Base-by-base conservation (phyloP, 2,113 vertebrate genomes). In the Pionites leucogaster region DNA sequence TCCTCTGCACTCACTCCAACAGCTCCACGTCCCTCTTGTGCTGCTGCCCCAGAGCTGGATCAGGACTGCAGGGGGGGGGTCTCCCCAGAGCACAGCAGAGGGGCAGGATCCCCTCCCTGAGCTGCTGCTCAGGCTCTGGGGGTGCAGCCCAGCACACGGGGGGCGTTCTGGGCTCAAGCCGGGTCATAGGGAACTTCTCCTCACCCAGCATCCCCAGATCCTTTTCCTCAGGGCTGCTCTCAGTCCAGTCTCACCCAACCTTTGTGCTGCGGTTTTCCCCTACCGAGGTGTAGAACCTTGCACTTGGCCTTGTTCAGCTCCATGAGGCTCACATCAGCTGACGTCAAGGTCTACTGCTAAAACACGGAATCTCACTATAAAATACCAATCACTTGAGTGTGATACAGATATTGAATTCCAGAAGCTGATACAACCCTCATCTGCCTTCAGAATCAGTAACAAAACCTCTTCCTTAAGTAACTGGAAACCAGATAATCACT, bases 351-450 rank as follows among this genome's bases (percentile, higher is more conserved):
- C 57, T 15, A n/a, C 57, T n/a, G 33, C 20, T 59, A 59, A n/a
- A 59, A 59, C 13, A n/a, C 3, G 0, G 29, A 29, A 55, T 11
- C 16, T 55, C 60, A 60, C 5, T 35, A 16, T 49, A 41, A 49
- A 88, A 28, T 0, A 6, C 1, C 3, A 11, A 13, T 19, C 12
- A 2, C 24, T 44, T n/a, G 5, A 49, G 25, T 23, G 18, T 12
- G 59, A 49, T 6, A 12, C 1, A 35, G 25, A 25, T 7, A 33
- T 5, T 46, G 6, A 46, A 60, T 5, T 29, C 72, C 49, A 50
- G 49, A 59, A 19, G 2, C 46, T 17, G 28, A 64, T 16, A 20
- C 3, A 70, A 46, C 8, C 4, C 24, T 8, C 7, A 29, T 23
- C 39, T 41, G 17, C 29, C 50, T 39, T 71, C 41, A 75, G 15